Evolutionary conservation across 1,140 invertebrate genomes (phyloP), one percentile per base, ranked within the genome.

Genomic region (Zaprionus capensis): DNA sequence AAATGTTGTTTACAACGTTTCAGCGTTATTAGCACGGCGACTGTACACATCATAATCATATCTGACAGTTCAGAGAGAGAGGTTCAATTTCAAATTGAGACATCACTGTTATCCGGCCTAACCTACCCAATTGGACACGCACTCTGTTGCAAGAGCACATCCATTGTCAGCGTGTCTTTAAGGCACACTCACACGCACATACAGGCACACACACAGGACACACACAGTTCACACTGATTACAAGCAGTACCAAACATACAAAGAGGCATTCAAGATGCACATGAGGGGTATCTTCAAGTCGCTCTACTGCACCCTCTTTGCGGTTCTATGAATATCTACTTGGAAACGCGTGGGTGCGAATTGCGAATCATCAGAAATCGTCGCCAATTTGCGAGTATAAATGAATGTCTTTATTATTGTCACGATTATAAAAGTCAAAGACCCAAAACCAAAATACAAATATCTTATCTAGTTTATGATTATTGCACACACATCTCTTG

Each of bases 381-480:
- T 68, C 51, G 56, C 71, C 75, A 65, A 82, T 82, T 81, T 67
- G 63, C 41, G 68, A 76, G 61, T 80, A 34, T 34, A 68, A 76
- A 78, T 65, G 72, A 73, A 78, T 80, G 64, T 81, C 71, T 82
- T 79, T 79, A 72, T 85, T 75, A 61, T 81, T 74, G 51, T 56
- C 34, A 66, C 28, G 34, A 69, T 62, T 59, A 56, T 31, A 70
- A 82, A 56, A 78, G 76, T 78, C 66, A 76, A 76, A 82, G 76
- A 79, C 75, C 76, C 79, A 62, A 59, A 78, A 74, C 80, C 67
- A 55, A 80, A 57, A 55, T 68, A 63, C 22, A 56, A 51, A 73
- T 75, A 74, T 67, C 74, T 81, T 67, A 79, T 79, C 69, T 68
- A 70, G 46, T 86, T 86, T 85, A 86, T 62, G 82, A 67, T 71